Conservation (phyloP, 2,888 invertebrate species). For the Nemurella pictetii region DNA sequence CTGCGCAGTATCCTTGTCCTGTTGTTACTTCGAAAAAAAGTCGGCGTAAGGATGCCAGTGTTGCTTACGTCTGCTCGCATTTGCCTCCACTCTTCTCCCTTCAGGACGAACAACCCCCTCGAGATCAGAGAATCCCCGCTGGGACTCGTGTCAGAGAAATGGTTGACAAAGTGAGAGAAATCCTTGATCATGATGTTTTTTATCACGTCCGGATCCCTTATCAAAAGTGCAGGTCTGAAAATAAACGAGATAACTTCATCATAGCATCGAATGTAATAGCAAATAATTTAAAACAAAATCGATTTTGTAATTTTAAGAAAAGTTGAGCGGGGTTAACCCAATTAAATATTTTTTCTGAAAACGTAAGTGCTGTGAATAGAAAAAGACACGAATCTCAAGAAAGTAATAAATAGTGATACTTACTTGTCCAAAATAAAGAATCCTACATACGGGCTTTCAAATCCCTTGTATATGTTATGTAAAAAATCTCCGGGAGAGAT, state of each 20-base stretch:
- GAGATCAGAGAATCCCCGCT: not conserved
- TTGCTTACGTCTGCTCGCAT: not conserved
- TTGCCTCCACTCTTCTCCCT: not conserved
- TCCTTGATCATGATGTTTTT: conserved; percentile 13
- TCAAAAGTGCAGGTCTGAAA: conserved; percentile 8
- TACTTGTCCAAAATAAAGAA: conserved; percentile 14
- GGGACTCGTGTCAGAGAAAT: not conserved
- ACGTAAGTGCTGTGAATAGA: no score
- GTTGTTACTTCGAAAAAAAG: no score
- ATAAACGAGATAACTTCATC: not conserved
- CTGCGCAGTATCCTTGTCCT: no score
- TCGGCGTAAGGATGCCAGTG: no score
- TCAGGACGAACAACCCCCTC: conserved; percentile 2
- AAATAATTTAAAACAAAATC: no score
- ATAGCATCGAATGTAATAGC: not conserved
- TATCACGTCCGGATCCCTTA: conserved; percentile 10
- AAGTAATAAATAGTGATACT: no score
- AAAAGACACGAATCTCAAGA: no score
- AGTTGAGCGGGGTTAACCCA: no score
- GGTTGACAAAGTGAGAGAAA: not conserved
- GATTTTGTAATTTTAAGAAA: no score
- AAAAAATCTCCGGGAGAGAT: conserved; percentile 26
- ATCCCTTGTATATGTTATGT: not conserved
- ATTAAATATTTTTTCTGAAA: no score
- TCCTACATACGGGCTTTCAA: not conserved